phyloP scores from a whole-genome alignment of 2,113 vertebrate genomes.

The Clarias macrocephalus region DNA sequence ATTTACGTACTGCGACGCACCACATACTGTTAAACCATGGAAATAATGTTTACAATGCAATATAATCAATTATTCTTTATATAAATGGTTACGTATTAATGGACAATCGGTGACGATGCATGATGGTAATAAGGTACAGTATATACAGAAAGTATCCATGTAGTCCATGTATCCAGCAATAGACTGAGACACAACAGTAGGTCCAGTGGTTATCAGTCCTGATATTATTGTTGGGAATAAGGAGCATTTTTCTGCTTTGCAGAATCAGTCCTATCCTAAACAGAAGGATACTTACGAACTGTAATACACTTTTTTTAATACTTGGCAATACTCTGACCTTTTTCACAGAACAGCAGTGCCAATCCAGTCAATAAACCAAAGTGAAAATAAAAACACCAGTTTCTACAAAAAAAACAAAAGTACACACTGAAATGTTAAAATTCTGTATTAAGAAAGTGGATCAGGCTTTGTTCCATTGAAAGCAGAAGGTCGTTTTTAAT shows the following conservation, averaged over 20 bases:
- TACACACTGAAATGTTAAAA: conserved; percentile 13
- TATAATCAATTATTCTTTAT: conserved; percentile 1
- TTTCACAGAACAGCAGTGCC: not conserved
- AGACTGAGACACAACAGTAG: conserved; percentile 16
- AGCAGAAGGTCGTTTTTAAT: not conserved
- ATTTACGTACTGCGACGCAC: conserved; percentile 24
- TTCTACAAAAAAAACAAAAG: conserved; percentile 19
- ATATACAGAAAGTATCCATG: conserved; percentile 33
- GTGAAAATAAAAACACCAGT: conserved; percentile 34
- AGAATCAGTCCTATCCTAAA: conserved; percentile 18
- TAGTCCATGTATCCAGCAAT: conserved; percentile 20
- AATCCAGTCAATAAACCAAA: conserved; percentile 14
- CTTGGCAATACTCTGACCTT: conserved; percentile 11
- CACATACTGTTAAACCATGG: conserved; percentile 27
- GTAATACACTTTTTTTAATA: conserved; percentile 24
- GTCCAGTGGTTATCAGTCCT: not conserved
- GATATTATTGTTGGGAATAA: conserved; percentile 13
- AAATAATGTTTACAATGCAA: conserved; percentile 30
- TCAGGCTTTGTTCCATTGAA: not conserved
- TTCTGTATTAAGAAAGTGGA: not conserved
- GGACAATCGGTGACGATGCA: conserved; percentile 8
- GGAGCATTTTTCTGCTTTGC: not conserved
- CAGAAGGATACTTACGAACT: conserved; percentile 22
- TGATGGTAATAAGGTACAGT: conserved; percentile 26
- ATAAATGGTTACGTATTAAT: conserved; percentile 22